Conservation (phyloP, 2,888 invertebrate species). For the Sympetrum striolatum region DNA sequence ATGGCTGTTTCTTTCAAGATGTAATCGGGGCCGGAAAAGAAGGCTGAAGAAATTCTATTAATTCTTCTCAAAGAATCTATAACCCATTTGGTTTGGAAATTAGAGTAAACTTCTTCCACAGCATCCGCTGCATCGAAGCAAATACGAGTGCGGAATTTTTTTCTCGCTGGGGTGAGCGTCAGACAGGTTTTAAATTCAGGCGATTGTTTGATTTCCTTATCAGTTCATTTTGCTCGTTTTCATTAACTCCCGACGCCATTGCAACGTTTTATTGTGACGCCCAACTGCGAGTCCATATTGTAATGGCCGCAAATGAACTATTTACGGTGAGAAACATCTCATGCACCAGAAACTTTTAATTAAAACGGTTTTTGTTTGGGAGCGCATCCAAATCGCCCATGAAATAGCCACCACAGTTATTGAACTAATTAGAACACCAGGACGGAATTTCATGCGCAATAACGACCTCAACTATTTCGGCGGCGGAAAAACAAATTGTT, state of each 20-base stretch:
- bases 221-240: background rate
- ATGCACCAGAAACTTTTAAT: conserved; percentile 32
- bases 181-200: background rate
- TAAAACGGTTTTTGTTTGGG: conserved; percentile 30
- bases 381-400: background rate
- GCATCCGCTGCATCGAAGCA: no score
- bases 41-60: no score
- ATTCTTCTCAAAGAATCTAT: no score
- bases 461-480: conserved; percentile 16
- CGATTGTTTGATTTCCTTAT: background rate
- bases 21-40: no score
- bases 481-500: background rate
- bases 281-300: conserved; percentile 1
- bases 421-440: background rate
- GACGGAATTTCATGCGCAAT: conserved; percentile 5
- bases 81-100: no score
- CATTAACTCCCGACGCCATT: conserved; percentile 1
- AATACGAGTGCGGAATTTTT: no score
- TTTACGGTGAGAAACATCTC: conserved; percentile 12
- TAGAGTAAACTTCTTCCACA: no score
- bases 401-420: conserved; percentile 11
- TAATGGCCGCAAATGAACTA: conserved; percentile 14
- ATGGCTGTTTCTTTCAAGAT: no score
- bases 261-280: conserved; percentile 1
- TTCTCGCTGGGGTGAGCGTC: background rate